Evolutionary conservation across 1,140 invertebrate genomes (phyloP), one percentile per base, ranked within the genome.

Genomic region (Lycorma delicatula): DNA sequence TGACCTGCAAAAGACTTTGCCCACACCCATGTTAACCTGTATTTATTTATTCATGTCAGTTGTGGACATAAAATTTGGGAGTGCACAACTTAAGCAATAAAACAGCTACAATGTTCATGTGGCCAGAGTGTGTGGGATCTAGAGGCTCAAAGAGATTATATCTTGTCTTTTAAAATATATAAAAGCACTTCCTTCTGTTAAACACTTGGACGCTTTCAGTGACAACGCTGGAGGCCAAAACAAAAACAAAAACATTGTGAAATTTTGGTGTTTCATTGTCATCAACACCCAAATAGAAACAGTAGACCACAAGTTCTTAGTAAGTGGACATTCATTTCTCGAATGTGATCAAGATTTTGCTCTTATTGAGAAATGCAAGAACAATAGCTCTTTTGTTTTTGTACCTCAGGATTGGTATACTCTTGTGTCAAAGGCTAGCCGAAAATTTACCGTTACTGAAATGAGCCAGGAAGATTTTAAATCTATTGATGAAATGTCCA

Each of bases 221-320:
- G 60, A 59, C 38, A 60, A 56, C 23, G 56, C 50, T 54, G 38
- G 47, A 25, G 46, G 51, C 11, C 58, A 60, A 54, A 62, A 64
- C 46, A 56, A 60, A 36, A 56, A 46, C 49, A 26, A 58, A 18
- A 20, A 38, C 11, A 59, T 54, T 9, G 49, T 62, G n/a, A 49
- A 54, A 51, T 60, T 64, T 62, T 64, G 62, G 60, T 27, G 58
- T 29, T 64, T 60, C 57, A 29, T 64, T 47, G 50, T 62, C 7
- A 54, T 25, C 13, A 64, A 62, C 26, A 60, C 60, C 29, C 20
- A 49, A 7, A 54, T 62, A 38, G 57, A 61, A 49, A 46, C 47
- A 31, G 51, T 64, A 2, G 36, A 41, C 36, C 36, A 41, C 36
- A 41, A 41, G 36, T 41, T 41, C 20, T 41, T 41, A 20, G 36